phyloP scores from a whole-genome alignment of 2,888 invertebrate genomes.

The Aphrophora alni region DNA sequence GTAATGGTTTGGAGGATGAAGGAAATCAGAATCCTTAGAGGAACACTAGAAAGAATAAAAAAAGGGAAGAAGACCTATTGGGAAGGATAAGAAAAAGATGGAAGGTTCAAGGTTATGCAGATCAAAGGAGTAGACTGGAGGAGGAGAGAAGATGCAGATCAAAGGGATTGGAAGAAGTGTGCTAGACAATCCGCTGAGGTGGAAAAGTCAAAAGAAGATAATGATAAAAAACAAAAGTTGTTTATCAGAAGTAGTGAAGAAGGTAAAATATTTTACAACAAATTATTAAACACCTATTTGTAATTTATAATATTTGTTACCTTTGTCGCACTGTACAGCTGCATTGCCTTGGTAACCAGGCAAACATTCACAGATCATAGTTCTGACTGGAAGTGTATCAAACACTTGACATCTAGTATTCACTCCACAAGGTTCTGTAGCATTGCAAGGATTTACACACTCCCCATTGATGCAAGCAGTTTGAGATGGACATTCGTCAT shows the following conservation, averaged over 20 bases:
- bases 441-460: slow-evolving; percentile 84
- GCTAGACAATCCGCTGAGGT: no score
- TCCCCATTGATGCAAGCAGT: slow-evolving; percentile 81
- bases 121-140: no score
- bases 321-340: slow-evolving; percentile 79
- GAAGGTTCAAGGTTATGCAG: no score
- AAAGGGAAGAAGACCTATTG: not conserved
- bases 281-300: not conserved
- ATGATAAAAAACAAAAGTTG: no score
- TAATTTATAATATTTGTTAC: slow-evolving; percentile 61
- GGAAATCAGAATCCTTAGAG: not conserved
- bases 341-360: slow-evolving; percentile 89
- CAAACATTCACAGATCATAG: slow-evolving; percentile 87
- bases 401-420: slow-evolving; percentile 80
- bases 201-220: no score
- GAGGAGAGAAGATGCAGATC: no score
- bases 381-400: slow-evolving; percentile 82
- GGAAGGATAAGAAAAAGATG: not conserved
- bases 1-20: no score
- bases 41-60: not conserved
- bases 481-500: slow-evolving; percentile 82
- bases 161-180: no score
- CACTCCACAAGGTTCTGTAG: slow-evolving; percentile 79
- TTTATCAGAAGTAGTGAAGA: no score
- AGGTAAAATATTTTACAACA: not conserved